A percentile compares a stretch with the other conserved stretches of the same genome.
These are phyloP conservation scores for Lepidonotus clava DNA, from an alignment of 2,888 invertebrate species.

Conservation along the genomic window DNA sequence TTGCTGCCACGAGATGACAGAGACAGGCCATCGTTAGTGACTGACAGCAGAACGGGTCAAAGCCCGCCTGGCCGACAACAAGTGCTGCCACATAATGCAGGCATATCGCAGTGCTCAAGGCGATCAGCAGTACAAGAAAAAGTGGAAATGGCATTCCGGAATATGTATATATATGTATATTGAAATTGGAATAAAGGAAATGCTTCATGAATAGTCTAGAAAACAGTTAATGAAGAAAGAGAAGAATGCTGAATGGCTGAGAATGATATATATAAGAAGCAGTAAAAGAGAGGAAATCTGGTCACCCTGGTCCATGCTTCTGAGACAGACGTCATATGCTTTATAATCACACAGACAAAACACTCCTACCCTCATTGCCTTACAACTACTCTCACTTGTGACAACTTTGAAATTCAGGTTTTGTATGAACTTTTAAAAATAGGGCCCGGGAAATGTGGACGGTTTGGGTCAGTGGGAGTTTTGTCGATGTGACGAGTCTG, in stretches of 20 bases:
- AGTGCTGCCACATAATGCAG: constrained; percentile 34
- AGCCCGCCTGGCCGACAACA: constrained; percentile 41
- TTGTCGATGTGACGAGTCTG: constrained; percentile 9
- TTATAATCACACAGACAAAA: constrained; percentile 1
- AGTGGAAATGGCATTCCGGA: constrained; percentile 29
- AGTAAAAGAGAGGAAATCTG: constrained; percentile 20
- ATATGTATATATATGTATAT: too few species aligned
- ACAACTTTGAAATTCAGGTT: too few species aligned
- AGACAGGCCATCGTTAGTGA: constrained; percentile 50
- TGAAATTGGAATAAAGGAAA: constrained; percentile 16
- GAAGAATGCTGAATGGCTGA: constrained; percentile 32
- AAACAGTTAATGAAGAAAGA: constrained; percentile 12
- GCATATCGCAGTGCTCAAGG: constrained; percentile 34
- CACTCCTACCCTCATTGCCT: not conserved
- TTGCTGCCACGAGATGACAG: constrained; percentile 57
- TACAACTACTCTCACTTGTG: not conserved
- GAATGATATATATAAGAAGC: constrained; percentile 25
- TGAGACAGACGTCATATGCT: too few species aligned
- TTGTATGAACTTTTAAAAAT: too few species aligned
- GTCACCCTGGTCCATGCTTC: constrained; percentile 2
- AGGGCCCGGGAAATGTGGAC: too few species aligned
- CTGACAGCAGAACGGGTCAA: constrained; percentile 26
- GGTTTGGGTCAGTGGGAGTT: not conserved
- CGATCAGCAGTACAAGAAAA: constrained; percentile 38
- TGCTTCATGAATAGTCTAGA: constrained; percentile 17